Evolutionary conservation across 2,113 vertebrate genomes (phyloP).

Genomic region (Campylomormyrus numenius): DNA sequence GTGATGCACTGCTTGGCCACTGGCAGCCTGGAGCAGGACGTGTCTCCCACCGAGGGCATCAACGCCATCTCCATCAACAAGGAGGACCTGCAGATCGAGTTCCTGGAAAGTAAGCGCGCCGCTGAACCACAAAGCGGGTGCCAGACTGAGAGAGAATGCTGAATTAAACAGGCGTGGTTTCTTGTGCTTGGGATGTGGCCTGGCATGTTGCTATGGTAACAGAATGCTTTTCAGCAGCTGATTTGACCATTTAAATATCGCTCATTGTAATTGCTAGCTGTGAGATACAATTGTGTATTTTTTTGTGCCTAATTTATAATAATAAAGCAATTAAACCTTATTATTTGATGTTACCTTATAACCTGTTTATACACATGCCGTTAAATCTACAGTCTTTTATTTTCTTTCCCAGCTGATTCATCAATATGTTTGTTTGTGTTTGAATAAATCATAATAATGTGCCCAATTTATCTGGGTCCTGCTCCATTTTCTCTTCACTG

Average conservation of each 20-base stretch:
- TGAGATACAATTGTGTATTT: background rate
- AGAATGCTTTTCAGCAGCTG: background rate
- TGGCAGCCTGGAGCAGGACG: slow-evolving; percentile 60
- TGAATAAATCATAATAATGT: background rate
- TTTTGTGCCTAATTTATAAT: background rate
- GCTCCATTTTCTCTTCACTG: background rate
- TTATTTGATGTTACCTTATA: background rate
- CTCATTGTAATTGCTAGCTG: background rate
- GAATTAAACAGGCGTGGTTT: background rate
- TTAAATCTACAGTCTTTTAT: background rate
- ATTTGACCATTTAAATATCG: background rate
- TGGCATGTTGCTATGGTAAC: background rate
- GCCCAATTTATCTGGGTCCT: background rate
- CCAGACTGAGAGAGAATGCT: background rate
- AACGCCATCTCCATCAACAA: slow-evolving; percentile 72
- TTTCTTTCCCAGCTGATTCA: background rate
- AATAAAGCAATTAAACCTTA: background rate
- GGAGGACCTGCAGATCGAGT: slow-evolving; percentile 71
- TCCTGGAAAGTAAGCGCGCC: slow-evolving; percentile 75
- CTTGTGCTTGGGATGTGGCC: background rate
- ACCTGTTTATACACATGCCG: background rate
- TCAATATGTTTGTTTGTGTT: background rate
- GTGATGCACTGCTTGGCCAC: slow-evolving; percentile 72
- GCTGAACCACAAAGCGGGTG: background rate
- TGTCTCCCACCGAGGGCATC: slow-evolving; percentile 74